Evolutionary conservation across 2,888 invertebrate genomes (phyloP).

Genomic region (Cataglyphis albicans): DNA sequence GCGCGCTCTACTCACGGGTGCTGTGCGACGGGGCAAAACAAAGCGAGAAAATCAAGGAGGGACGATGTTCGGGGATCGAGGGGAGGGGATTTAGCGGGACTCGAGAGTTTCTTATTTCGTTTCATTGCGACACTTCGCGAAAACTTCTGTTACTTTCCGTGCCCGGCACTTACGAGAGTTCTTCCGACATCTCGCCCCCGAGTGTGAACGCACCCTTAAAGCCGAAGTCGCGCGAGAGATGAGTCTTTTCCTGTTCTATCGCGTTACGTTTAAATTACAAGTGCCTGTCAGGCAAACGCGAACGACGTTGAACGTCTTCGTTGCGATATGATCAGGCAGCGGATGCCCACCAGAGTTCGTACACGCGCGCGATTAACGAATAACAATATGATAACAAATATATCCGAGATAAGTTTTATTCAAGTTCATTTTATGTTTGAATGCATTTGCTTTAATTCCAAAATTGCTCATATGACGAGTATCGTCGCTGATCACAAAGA

Average conservation of each 20-base stretch:
- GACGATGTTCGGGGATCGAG: background rate
- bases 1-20: conserved; percentile 3
- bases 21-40: conserved; percentile 54
- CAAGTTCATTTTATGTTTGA: conserved; percentile 1
- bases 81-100: conserved; percentile 30
- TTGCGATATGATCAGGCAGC: conserved; percentile 52
- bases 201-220: conserved; percentile 68
- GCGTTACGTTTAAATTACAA: conserved; percentile 73
- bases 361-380: conserved; percentile 44
- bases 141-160: conserved; percentile 42
- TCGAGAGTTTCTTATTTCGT: conserved; percentile 61
- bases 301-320: conserved; percentile 50
- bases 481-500: background rate
- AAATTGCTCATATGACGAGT: background rate
- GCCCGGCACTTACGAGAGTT: conserved; percentile 34
- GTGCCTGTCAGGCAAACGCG: conserved; percentile 63
- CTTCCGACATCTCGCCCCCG: conserved; percentile 31
- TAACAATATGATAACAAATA: conserved; percentile 17
- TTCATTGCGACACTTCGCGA: conserved; percentile 50
- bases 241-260: conserved; percentile 67
- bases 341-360: conserved; percentile 28
- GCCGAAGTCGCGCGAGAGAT: conserved; percentile 61
- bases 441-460: conserved; percentile 11
- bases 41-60: conserved; percentile 45
- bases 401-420: conserved; percentile 32